Base-by-base conservation (phyloP, 1,140 invertebrate species). In the Camponotus vicinus region DNA sequence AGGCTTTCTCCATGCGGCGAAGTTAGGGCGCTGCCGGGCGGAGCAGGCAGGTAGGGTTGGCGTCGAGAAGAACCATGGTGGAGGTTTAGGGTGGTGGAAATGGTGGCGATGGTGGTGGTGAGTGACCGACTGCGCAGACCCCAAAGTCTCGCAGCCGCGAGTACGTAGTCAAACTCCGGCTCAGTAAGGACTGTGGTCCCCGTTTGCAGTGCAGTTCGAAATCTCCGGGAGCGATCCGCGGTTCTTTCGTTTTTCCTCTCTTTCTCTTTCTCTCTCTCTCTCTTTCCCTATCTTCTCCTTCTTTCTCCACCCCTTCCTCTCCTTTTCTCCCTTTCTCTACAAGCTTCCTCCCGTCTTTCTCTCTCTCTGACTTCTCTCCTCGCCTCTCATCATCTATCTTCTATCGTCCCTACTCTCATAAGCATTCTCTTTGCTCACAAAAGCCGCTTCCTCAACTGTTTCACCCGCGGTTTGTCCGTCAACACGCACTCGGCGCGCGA, bases 111-210 rank as follows among this genome's bases (percentile, higher is more conserved):
- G 83, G 77, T 57, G 83, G 64, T 88, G 84, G 55, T 59, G 57
- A 87, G 88, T 55, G 89, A 89, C 88, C 92, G 90, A 92, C 92
- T 93, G 93, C 93, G 93, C 93, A 94, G 92, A 93, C 88, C 92
- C 92, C 88, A 40, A 90, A 92, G 91, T 92, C 92, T 92, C 91
- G 88, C 89, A 90, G 88, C 92, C 88, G 89, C 90, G 91, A 93
- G 92, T 93, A 91, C 91, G 89, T 91, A 91, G 88, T 88, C 90
- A 89, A 92, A 93, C 91, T 90, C 86, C 85, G 91, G 92, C 89
- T 94, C 93, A 94, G 93, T 94, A 91, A 92, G 92, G 93, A 93
- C 86, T 92, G 92, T 90, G 91, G 91, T 92, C 91, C 91, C 92
- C 91, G 90, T 92, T 93, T 91, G 93, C 92, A 92, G 92, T 92